A percentile compares a stretch with the other conserved stretches of the same genome.
These are phyloP conservation scores for Ips nitidus DNA, from an alignment of 1,140 invertebrate genomes.

Conservation along the genomic window DNA sequence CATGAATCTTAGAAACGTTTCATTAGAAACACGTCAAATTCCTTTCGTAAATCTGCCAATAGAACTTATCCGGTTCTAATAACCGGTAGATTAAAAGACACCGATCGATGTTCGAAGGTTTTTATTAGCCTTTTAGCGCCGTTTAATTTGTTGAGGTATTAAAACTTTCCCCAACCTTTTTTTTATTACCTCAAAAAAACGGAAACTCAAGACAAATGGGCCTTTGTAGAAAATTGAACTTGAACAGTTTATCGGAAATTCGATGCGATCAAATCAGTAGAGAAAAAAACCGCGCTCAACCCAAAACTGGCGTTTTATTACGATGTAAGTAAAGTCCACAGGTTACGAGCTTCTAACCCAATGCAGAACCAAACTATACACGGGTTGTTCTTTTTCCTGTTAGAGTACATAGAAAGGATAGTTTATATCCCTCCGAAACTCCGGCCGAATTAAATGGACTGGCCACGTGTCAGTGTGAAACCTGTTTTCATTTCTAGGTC, in stretches of 20 bases:
- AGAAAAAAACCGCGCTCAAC: too few relatives aligned
- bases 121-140: conserved; percentile 2
- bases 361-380: too few relatives aligned
- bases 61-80: not conserved
- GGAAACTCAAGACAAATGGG: not conserved
- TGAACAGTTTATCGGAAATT: not conserved
- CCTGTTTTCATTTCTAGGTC: not conserved
- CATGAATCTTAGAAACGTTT: not conserved
- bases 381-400: too few relatives aligned
- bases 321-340: too few relatives aligned
- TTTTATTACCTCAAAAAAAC: not conserved
- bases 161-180: not conserved
- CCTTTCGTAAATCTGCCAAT: not conserved
- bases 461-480: not conserved
- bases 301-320: too few relatives aligned
- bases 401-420: not conserved
- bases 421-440: not conserved
- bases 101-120: not conserved
- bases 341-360: too few relatives aligned
- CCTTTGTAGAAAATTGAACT: not conserved
- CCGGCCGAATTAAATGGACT: not conserved
- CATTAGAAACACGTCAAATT: conserved; percentile 1
- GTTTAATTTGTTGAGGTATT: conserved; percentile 1
- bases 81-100: conserved; percentile 5
- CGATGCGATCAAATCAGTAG: too few relatives aligned